These are phyloP conservation scores for Ennomos quercinarius DNA, from an alignment of 2,888 invertebrate species.

Conservation along the genomic window DNA sequence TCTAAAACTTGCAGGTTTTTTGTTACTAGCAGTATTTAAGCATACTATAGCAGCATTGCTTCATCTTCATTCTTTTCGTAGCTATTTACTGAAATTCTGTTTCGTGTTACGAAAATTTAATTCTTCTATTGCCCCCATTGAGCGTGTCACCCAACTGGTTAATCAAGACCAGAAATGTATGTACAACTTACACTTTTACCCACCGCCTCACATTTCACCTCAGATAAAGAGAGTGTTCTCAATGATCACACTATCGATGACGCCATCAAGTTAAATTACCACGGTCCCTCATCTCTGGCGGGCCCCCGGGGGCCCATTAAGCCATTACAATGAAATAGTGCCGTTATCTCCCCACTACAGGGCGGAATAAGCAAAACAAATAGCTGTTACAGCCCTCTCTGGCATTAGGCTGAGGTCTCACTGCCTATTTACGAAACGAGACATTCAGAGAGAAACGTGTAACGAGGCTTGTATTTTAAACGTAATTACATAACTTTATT, in stretches of 20 bases:
- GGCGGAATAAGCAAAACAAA: constrained; percentile 70
- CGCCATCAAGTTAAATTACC: constrained; percentile 35
- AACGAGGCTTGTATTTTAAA: neutral
- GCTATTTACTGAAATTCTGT: too few relatives aligned
- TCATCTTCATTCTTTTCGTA: too few relatives aligned
- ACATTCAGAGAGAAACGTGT: neutral
- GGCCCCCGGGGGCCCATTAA: constrained; percentile 66
- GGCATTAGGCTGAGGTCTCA: constrained; percentile 14
- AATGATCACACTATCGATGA: constrained; percentile 33
- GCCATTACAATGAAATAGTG: constrained; percentile 76
- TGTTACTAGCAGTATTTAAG: too few relatives aligned
- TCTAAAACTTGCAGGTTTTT: too few relatives aligned
- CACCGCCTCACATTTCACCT: constrained; percentile 1
- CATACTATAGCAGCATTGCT: too few relatives aligned
- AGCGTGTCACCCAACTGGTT: too few relatives aligned
- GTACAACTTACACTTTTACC: too few relatives aligned
- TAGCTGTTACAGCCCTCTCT: constrained; percentile 46
- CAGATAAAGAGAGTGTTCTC: constrained; percentile 15
- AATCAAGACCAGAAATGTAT: too few relatives aligned
- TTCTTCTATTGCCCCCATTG: too few relatives aligned
- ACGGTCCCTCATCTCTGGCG: constrained; percentile 37
- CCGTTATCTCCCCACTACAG: constrained; percentile 64
- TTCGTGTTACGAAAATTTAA: too few relatives aligned
- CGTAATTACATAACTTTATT: neutral
- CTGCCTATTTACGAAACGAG: neutral